These are phyloP conservation scores for Spatula versicolor DNA, from an alignment of 2,797 vertebrate genomes.

Conservation along the genomic window DNA sequence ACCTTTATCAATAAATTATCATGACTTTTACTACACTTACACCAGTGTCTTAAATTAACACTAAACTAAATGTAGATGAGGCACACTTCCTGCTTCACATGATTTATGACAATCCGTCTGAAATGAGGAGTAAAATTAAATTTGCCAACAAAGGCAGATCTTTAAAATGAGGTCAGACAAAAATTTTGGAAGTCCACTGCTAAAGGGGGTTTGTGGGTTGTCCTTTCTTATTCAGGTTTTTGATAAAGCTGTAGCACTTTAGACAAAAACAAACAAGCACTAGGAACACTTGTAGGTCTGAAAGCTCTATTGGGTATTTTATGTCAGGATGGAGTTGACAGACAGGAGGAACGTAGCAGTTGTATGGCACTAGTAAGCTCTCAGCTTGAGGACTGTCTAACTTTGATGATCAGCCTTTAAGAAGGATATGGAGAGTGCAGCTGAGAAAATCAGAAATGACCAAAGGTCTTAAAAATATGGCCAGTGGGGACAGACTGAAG, in stretches of 20 bases:
- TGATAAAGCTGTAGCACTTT: not conserved
- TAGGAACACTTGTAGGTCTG: not conserved
- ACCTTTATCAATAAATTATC: conserved; percentile 71
- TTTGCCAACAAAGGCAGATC: conserved; percentile 11
- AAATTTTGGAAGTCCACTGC: not conserved
- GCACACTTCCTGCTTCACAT: conserved; percentile 51
- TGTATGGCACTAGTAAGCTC: conserved; percentile 15
- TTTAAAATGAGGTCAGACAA: conserved; percentile 17
- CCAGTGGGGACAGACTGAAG: not conserved
- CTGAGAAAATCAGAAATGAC: not conserved
- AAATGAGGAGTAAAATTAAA: conserved; percentile 56
- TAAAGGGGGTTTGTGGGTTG: not conserved
- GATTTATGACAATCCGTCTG: conserved; percentile 37
- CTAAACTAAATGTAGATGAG: conserved; percentile 62
- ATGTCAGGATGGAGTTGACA: conserved; percentile 16
- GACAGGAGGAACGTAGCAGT: not conserved
- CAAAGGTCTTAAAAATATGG: not conserved
- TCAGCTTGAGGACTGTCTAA: not conserved
- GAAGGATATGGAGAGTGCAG: not conserved
- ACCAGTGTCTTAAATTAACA: conserved; percentile 67
- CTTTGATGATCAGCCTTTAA: conserved; percentile 33
- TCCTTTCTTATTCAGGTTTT: not conserved
- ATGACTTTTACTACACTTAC: conserved; percentile 68
- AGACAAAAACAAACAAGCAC: not conserved
- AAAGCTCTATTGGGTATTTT: not conserved